Evolutionary conservation across 2,113 vertebrate genomes (phyloP).

Genomic region (Channa maculata): DNA sequence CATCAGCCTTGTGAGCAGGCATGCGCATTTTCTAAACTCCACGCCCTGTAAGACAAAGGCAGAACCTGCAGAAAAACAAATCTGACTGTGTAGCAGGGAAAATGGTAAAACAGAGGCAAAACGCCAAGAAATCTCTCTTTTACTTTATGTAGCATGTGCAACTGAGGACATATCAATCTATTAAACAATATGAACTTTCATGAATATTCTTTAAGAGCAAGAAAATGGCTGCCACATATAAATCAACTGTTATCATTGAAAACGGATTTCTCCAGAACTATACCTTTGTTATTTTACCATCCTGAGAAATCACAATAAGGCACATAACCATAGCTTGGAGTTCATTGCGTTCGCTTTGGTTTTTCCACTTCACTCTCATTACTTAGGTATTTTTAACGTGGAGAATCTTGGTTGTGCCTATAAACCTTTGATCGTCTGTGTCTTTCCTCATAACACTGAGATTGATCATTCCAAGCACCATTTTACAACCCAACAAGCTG

Average conservation of each 20-base stretch:
- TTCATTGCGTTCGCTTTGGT: not conserved
- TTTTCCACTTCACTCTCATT: not conserved
- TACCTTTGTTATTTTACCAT: not conserved
- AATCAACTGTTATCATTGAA: not conserved
- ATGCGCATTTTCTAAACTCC: constrained; percentile 34
- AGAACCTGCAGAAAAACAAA: constrained; percentile 12
- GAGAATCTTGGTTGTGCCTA: too few species aligned
- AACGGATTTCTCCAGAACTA: too few species aligned
- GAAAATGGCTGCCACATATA: not conserved
- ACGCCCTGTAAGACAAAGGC: constrained; percentile 11
- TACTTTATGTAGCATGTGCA: too few species aligned
- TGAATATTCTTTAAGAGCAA: not conserved
- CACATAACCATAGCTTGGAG: too few species aligned
- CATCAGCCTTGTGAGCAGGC: constrained; percentile 64
- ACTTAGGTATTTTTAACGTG: too few species aligned
- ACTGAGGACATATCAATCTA: not conserved
- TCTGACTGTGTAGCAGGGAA: not conserved
- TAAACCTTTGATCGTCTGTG: too few species aligned
- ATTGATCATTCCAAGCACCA: too few species aligned
- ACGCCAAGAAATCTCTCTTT: not conserved
- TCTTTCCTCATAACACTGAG: too few species aligned
- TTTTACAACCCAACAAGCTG: not conserved
- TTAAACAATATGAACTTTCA: not conserved
- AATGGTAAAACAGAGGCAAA: not conserved
- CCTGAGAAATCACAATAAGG: not conserved